Conservation (phyloP, 2,113 vertebrate genomes). For the Varanus komodoensis region DNA sequence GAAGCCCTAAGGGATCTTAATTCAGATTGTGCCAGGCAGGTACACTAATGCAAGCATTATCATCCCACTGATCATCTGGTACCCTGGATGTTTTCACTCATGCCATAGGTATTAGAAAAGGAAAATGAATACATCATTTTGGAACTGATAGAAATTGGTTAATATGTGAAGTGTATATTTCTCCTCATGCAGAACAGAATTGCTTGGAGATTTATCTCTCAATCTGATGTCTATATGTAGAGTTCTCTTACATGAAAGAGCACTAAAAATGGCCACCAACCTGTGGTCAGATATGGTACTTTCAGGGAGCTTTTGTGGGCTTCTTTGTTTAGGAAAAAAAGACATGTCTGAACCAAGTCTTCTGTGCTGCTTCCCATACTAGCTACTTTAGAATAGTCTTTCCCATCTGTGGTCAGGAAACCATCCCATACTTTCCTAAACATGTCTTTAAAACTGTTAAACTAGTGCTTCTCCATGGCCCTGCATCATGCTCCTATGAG, state of each 20-base stretch:
- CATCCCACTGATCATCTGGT: slow-evolving; percentile 57
- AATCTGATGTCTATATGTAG: background rate
- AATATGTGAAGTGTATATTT: background rate
- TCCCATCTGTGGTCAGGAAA: background rate
- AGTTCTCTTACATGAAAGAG: background rate
- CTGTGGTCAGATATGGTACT: background rate
- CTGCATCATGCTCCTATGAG: background rate
- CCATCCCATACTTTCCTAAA: background rate
- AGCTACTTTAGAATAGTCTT: background rate
- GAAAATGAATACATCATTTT: slow-evolving; percentile 8
- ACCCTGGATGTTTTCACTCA: background rate
- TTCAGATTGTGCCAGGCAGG: slow-evolving; percentile 60
- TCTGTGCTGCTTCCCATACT: background rate
- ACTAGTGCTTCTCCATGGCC: too few species aligned
- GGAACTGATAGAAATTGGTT: background rate
- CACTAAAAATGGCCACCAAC: background rate
- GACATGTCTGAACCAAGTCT: background rate
- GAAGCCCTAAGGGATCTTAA: slow-evolving; percentile 51
- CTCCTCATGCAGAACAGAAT: fast-evolving
- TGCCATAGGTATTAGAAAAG: background rate
- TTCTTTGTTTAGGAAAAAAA: background rate
- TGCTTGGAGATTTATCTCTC: fast-evolving
- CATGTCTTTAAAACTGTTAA: background rate
- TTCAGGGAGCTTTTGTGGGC: too few species aligned
- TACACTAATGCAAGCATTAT: slow-evolving; percentile 17